phyloP scores from a whole-genome alignment of 2,113 vertebrate genomes.

The Asarcornis scutulata region DNA sequence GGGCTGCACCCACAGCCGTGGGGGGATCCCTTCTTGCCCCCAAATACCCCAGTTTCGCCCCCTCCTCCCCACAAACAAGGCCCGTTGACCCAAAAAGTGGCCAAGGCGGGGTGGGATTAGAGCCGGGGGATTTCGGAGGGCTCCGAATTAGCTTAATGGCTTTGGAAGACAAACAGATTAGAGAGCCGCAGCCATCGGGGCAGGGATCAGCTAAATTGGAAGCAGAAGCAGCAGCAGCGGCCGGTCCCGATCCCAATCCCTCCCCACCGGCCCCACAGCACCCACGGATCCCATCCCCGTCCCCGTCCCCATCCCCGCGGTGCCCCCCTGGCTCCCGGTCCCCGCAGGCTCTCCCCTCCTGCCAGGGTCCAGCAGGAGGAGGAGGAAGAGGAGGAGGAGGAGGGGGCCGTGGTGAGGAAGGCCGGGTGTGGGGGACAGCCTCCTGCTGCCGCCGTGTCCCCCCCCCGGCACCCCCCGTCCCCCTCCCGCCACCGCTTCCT shows the following conservation, averaged over 20 bases:
- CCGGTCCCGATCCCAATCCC: not conserved
- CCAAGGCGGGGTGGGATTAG: not conserved
- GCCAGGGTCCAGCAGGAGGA: not conserved
- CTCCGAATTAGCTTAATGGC: constrained; percentile 28
- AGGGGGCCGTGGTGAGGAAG: fast-evolving
- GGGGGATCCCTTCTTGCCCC: not conserved
- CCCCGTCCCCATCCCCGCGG: not conserved
- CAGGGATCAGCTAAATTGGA: constrained; percentile 45
- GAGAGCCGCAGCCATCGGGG: not conserved
- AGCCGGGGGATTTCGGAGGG: not conserved
- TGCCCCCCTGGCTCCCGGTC: not conserved
- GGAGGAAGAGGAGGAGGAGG: not conserved
- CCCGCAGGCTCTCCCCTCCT: not conserved
- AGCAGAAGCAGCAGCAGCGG: not conserved
- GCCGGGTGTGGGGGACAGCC: not conserved
- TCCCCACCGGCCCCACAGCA: not conserved
- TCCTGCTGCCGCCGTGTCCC: not conserved
- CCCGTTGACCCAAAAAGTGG: not conserved
- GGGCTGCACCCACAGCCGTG: not conserved
- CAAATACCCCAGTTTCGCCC: not conserved
- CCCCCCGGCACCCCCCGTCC: not conserved
- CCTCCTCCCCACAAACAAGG: not conserved
- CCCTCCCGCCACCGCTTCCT: constrained; percentile 33
- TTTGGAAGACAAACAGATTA: constrained; percentile 73
- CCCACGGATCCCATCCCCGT: not conserved